A percentile compares a stretch with the other conserved stretches of the same genome.
Conservation (phyloP, 1,140 invertebrate genomes). For the Nasonia giraulti region DNA sequence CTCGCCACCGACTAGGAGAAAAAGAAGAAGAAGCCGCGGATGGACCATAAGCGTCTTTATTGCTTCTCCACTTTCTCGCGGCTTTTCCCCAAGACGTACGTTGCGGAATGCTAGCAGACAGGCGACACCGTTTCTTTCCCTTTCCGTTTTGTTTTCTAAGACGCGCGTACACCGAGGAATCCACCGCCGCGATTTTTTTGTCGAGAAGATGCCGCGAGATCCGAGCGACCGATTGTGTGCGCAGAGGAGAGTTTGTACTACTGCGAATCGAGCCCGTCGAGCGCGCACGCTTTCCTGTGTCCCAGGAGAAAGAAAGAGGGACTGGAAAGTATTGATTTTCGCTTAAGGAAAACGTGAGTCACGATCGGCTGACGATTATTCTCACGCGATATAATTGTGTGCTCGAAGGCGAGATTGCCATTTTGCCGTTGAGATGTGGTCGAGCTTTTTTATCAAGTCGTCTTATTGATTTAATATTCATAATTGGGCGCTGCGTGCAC, state of each 20-base stretch:
- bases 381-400: constrained; percentile 51
- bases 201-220: not conserved
- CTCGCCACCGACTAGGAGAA: constrained; percentile 3
- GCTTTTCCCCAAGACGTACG: not conserved
- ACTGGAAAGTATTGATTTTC: constrained; percentile 50
- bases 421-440: not conserved
- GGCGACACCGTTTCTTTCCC: not conserved
- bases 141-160: constrained; percentile 18
- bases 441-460: not conserved
- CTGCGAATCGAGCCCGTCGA: not conserved
- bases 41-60: not conserved
- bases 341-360: constrained; percentile 50
- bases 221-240: not conserved
- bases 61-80: constrained; percentile 6
- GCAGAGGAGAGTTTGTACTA: not conserved
- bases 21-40: not conserved
- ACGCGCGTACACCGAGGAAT: not conserved
- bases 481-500: not conserved
- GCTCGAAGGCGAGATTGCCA: not conserved
- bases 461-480: not conserved
- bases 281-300: not conserved
- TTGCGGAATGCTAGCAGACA: not conserved
- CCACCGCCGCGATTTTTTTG: not conserved
- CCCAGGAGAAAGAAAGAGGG: not conserved
- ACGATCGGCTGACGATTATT: constrained; percentile 47